A percentile compares a stretch with the other conserved stretches of the same genome.
Conservation (phyloP, 2,113 vertebrate genomes). For the Stegostoma tigrinum region DNA sequence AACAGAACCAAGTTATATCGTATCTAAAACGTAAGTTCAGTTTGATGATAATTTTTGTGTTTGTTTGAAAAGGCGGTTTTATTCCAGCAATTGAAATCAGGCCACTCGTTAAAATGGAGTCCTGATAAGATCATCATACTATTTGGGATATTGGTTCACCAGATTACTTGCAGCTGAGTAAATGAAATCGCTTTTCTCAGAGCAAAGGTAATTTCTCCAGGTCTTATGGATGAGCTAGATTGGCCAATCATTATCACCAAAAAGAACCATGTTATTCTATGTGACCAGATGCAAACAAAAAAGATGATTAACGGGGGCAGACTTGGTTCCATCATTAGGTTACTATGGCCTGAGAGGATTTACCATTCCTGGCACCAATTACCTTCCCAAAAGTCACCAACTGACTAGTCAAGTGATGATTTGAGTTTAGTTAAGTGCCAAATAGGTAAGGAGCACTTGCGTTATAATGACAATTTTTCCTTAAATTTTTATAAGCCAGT, state of each 20-base stretch:
- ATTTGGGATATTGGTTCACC: not conserved
- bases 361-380: not conserved
- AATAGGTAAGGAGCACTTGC: not conserved
- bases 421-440: not conserved
- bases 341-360: not conserved
- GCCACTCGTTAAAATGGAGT: not conserved
- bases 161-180: not conserved
- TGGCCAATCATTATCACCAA: not conserved
- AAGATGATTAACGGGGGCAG: not conserved
- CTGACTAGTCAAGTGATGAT: not conserved
- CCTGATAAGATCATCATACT: not conserved
- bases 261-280: not conserved
- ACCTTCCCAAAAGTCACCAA: not conserved
- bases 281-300: not conserved
- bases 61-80: not conserved
- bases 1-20: no score
- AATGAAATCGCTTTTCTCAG: not conserved
- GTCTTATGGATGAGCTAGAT: not conserved
- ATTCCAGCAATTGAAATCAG: not conserved
- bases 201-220: not conserved
- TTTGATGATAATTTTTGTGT: not conserved
- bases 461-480: not conserved
- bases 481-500: not conserved
- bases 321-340: not conserved
- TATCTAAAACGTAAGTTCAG: no score